These are phyloP conservation scores for Desmodus rotundus DNA, from an alignment of 2,113 vertebrate species.

Conservation along the genomic window DNA sequence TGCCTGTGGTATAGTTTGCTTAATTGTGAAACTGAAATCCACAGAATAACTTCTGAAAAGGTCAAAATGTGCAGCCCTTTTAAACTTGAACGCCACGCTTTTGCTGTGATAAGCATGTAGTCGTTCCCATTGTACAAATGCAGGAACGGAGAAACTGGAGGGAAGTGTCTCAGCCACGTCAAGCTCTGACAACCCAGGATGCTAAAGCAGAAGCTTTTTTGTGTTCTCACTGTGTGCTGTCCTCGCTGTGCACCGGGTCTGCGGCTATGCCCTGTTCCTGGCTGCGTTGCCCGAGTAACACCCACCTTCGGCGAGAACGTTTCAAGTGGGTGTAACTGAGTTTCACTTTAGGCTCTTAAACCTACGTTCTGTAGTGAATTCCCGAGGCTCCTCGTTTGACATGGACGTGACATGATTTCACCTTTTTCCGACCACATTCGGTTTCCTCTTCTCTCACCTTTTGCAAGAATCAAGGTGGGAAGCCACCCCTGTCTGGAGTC, in stretches of 20 bases:
- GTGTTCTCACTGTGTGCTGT: background rate
- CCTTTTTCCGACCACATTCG: background rate
- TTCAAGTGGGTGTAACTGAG: background rate
- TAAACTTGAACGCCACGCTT: background rate
- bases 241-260: background rate
- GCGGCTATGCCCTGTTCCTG: background rate
- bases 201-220: rapidly evolving
- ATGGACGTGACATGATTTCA: constrained; percentile 26
- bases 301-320: background rate
- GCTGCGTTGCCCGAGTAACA: background rate
- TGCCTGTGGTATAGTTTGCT: background rate
- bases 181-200: background rate
- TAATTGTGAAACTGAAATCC: constrained; percentile 49
- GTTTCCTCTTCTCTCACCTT: constrained; percentile 7
- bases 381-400: background rate
- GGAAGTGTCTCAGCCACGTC: background rate
- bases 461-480: background rate
- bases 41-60: constrained; percentile 20
- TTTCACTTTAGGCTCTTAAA: background rate
- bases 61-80: background rate
- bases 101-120: background rate
- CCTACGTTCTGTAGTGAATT: background rate
- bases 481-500: background rate
- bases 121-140: constrained; percentile 22
- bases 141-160: constrained; percentile 50